Percentiles rank a stretch among this genome's conserved stretches.
Conservation (phyloP, 2,797 vertebrate species). For the Chelidonichthys spinosus region DNA sequence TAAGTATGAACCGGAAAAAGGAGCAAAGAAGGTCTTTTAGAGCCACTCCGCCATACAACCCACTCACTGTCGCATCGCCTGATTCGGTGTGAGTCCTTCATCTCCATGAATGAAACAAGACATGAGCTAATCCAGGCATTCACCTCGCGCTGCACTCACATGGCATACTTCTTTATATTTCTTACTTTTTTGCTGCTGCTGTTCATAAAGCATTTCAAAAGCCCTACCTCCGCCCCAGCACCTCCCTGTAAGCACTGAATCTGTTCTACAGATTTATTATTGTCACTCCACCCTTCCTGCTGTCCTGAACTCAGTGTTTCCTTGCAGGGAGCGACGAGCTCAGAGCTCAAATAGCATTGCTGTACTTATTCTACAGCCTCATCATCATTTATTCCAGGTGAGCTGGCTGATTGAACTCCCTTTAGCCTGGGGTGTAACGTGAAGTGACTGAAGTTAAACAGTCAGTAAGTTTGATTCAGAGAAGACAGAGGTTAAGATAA, state of each 20-base stretch:
- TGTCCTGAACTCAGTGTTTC: background rate
- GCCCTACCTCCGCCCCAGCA: background rate
- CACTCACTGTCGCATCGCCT: too few species aligned
- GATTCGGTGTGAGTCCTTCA: background rate
- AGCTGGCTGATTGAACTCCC: slow-evolving; percentile 3
- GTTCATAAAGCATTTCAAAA: background rate
- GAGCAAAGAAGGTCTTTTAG: too few species aligned
- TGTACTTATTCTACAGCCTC: slow-evolving; percentile 4
- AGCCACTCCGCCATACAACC: too few species aligned
- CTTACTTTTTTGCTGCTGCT: background rate
- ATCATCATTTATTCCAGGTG: slow-evolving; percentile 25
- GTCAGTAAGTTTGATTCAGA: slow-evolving; percentile 33
- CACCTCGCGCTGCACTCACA: background rate
- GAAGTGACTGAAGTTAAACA: slow-evolving; percentile 36
- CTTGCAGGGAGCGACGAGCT: background rate
- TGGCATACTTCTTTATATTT: background rate
- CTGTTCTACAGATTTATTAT: slow-evolving; percentile 8
- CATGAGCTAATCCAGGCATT: background rate
- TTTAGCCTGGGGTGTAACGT: slow-evolving; percentile 1
- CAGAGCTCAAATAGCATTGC: background rate
- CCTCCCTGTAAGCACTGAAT: background rate
- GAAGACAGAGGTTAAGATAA: slow-evolving; percentile 19
- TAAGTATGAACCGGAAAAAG: too few species aligned
- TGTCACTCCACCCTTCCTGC: background rate
- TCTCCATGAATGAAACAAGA: background rate